Base-by-base conservation (phyloP, 2,113 vertebrate species). In the Corythoichthys intestinalis region DNA sequence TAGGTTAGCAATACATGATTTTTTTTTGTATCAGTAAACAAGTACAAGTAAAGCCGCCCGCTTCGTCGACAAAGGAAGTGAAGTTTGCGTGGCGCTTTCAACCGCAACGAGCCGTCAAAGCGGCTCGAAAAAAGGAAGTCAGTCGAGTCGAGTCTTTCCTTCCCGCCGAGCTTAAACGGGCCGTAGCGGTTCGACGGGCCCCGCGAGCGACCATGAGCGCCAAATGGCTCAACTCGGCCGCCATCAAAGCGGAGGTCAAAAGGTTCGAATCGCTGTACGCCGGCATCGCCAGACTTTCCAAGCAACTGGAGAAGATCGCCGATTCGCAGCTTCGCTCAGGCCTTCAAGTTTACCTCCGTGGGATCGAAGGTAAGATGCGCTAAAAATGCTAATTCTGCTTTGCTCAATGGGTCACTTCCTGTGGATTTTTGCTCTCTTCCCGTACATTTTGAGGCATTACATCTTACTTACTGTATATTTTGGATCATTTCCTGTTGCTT, bases 181-280 rank as follows among this genome's bases (percentile, higher is more conserved):
- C 65, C 67, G 75, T 72, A 66, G 60, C 67, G 41, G 66, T 86
- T 76, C 77, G 80, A 91, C 91, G 91, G 90, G 86, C 82, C 85
- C 83, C 49, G 70, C 71, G 69, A 58, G 73, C 76, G 80, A 93
- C 82, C 84, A 95, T 94, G 93, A 90, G 71, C 85, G 88, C 67
- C 83, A 93, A 93, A 81, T 90, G 86, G 35, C 77, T 69, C n/a
- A 83, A 72, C 67, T 93, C 92, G n/a, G 78, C 76, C 65, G 93
- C 91, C 60, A 92, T 94, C 70, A 89, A 89, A 50, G 85, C 90
- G 1, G 94, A 95, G 85, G 88, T 94, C 53, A 91, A 86, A 81
- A 85, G 92, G 67, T 82, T 93, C 15, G 91, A 92, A 0, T 84
- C 83, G 11, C 81, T 93, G 28, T 90, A 93, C 77, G 87, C 63